phyloP scores from a whole-genome alignment of 2,797 vertebrate genomes.

The Molossus molossus region DNA sequence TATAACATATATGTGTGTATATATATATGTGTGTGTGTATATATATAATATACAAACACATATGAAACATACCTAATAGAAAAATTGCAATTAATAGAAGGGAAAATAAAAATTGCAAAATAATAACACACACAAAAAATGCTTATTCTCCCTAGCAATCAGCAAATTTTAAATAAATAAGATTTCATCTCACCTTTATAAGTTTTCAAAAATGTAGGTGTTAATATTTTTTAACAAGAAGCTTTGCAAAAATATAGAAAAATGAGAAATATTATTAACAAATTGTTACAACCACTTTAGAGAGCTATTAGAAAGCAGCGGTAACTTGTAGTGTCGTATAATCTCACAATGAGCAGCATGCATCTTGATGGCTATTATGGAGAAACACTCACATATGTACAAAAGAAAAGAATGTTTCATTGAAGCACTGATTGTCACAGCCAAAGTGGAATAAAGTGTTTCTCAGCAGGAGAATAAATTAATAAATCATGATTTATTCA shows the following conservation, averaged over 20 bases:
- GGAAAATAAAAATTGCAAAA: not conserved
- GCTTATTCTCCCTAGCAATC: not conserved
- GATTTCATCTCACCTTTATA: not conserved
- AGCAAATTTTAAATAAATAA: conserved; percentile 10
- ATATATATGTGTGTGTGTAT: too few relatives aligned
- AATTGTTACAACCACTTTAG: not conserved
- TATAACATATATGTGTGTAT: too few relatives aligned
- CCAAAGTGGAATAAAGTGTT: not conserved
- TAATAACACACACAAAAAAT: not conserved
- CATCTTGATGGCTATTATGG: not conserved
- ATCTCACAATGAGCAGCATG: not conserved
- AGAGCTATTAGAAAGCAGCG: not conserved
- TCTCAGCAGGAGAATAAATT: not conserved
- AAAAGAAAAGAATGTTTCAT: not conserved
- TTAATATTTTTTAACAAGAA: not conserved
- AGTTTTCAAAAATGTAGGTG: not conserved
- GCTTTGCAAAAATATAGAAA: not conserved
- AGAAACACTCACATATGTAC: not conserved
- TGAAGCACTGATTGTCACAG: not conserved
- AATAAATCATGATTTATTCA: conserved; percentile 48
- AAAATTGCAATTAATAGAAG: not conserved
- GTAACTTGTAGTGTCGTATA: not conserved
- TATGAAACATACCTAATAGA: not conserved
- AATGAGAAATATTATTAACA: not conserved
- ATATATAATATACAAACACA: too few relatives aligned